Evolutionary conservation across 2,888 invertebrate species (phyloP), one percentile per base, ranked within the genome.

Genomic region (Ophion ellenae): DNA sequence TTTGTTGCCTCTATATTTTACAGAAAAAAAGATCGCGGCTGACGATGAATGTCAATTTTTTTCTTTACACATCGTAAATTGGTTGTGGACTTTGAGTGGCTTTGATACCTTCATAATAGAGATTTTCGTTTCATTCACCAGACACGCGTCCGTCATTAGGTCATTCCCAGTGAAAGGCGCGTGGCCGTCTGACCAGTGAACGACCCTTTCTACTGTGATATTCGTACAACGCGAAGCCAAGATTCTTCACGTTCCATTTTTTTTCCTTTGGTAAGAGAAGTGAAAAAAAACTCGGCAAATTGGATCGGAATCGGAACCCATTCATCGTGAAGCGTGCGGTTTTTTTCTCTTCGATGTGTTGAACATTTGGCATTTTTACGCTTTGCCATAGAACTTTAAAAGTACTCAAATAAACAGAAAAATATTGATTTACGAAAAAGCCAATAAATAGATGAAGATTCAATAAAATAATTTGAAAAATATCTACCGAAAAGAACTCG

Each of bases 161-260:
- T 61, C 32, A 61, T 40, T 40, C 47, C 47, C 3, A 47, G 47
- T 20, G 20, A 32, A 53, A 66, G 76, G 20, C 57, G 24, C 59
- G 24, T 40, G 45, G 47, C 24, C 36, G 73, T 69, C 71, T 59
- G 66, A 77, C 71, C 66, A 66, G 71, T 61, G 47, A 32, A 61
- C 28, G 73, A 78, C 66, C 59, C 77, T 67, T 83, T 47, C 83
- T 66, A 77, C 73, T 83, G 61, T n/a, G 36, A 20, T n/a, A 40
- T n/a, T 64, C 3, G 32, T 17, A 24, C n/a, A 24, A 11, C 10
- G 4, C 57, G 2, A 24, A 69, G 59, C 69, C 64, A 66, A 66
- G 53, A 24, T 64, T 47, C 9, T 45, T 32, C 63, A 0, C 14
- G 28, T 76, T 57, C 45, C 14, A 14, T 66, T 76, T 66, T 57